Conservation (phyloP, 2,888 invertebrate species). For the Macrophya annulata region DNA sequence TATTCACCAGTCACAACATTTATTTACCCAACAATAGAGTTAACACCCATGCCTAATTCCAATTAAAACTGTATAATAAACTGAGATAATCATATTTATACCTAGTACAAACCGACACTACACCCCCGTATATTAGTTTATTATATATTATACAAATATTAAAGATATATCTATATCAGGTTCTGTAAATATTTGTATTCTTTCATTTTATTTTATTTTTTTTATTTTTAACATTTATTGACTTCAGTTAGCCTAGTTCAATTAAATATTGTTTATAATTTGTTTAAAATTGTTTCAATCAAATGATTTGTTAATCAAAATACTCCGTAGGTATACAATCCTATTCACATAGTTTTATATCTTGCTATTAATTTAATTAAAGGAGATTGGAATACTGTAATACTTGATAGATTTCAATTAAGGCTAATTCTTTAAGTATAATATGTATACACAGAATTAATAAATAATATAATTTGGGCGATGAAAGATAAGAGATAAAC, state of each 20-base stretch:
- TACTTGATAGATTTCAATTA: background rate
- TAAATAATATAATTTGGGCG: conserved; percentile 21
- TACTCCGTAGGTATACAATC: conserved; percentile 36
- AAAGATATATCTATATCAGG: background rate
- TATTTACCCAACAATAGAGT: conserved; percentile 42
- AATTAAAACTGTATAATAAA: background rate
- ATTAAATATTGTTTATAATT: conserved; percentile 28
- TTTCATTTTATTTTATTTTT: background rate
- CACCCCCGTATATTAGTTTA: conserved; percentile 2
- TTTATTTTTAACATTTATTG: conserved; percentile 25
- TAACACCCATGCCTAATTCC: conserved; percentile 41
- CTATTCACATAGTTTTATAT: conserved; percentile 18
- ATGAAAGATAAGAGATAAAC: conserved; percentile 5
- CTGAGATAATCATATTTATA: background rate
- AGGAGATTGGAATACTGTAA: background rate
- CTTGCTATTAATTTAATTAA: background rate
- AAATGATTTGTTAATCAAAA: conserved; percentile 5
- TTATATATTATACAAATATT: background rate
- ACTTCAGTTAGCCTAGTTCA: conserved; percentile 3
- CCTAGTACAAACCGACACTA: conserved; percentile 19
- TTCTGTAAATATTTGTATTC: conserved; percentile 17
- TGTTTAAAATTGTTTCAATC: conserved; percentile 3
- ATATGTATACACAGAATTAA: conserved; percentile 15
- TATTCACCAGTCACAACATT: conserved; percentile 34
- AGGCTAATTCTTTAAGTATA: background rate